phyloP scores from a whole-genome alignment of 2,113 vertebrate genomes.

The Sylvia atricapilla region DNA sequence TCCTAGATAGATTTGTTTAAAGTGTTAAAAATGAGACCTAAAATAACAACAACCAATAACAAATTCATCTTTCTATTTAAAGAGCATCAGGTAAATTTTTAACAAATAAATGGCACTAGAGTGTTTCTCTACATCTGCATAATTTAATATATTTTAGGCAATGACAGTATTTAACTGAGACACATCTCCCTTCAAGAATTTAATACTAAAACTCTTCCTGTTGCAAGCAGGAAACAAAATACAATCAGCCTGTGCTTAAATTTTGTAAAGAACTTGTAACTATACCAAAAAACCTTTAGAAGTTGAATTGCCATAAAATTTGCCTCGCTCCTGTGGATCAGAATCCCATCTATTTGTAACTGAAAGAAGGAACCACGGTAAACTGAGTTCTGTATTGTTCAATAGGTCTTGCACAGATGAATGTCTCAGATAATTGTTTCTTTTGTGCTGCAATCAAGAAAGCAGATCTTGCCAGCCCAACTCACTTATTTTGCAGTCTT shows the following conservation, averaged over 20 bases:
- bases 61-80: background rate
- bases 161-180: background rate
- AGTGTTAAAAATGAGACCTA: background rate
- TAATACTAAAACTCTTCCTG: background rate
- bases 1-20: background rate
- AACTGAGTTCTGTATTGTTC: background rate
- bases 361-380: background rate
- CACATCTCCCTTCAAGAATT: background rate
- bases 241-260: background rate
- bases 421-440: background rate
- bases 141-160: background rate
- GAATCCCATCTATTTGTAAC: background rate
- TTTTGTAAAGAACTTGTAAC: background rate
- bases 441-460: background rate
- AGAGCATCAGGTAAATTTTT: background rate
- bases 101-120: background rate
- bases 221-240: background rate
- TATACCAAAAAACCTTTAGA: background rate
- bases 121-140: background rate
- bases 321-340: background rate
- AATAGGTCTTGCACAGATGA: background rate
- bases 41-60: background rate
- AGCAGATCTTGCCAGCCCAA: background rate
- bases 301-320: background rate
- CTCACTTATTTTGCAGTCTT: constrained; percentile 90